Base-by-base conservation (phyloP, 2,113 vertebrate genomes). In the Uria aalge region DNA sequence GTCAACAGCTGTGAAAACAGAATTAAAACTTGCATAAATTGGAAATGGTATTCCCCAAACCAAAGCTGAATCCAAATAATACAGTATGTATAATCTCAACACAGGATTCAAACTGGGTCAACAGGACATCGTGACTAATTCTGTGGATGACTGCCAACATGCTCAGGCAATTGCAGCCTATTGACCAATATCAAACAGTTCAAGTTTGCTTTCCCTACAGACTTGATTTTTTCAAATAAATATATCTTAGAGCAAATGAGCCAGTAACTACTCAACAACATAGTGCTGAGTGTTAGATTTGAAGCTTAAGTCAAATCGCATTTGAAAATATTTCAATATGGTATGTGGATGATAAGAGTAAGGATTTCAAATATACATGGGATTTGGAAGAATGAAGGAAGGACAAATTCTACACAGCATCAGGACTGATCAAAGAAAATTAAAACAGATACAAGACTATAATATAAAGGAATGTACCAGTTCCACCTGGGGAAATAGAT, bases 131-230 rank as follows among this genome's bases (percentile, higher is more conserved):
- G 10, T 67, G 82, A 41, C 29, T 88, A 97, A 96, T 94, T 91
- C 43, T 41, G 85, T n/a, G 66, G 43, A 90, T 92, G 89, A 64
- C 87, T 96, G 95, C 90, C 85, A 85, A 76, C 62, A 83, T 67
- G 27, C 67, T 72, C 69, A 90, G 48, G 21, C 59, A 96, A 94
- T 92, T 71, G 79, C 48, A 97, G 27, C n/a, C 82, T 96, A 85
- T 94, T 95, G 96, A 95, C 86, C 95, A 91, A 92, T 41, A 67
- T 88, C 97, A 95, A 97, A 96, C 45, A 82, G 79, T 97, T 97
- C 92, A 97, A 83, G 91, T 90, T 95, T 96, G 90, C 74, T 81
- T 92, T 88, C 85, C 67, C 60, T 19, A 84, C 43, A 82, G 50
- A 91, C 53, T 30, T 77, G 43, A 95, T 85, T 94, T 96, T 92